Base-by-base conservation (phyloP, 2,888 invertebrate genomes). In the Podabrus alpinus region DNA sequence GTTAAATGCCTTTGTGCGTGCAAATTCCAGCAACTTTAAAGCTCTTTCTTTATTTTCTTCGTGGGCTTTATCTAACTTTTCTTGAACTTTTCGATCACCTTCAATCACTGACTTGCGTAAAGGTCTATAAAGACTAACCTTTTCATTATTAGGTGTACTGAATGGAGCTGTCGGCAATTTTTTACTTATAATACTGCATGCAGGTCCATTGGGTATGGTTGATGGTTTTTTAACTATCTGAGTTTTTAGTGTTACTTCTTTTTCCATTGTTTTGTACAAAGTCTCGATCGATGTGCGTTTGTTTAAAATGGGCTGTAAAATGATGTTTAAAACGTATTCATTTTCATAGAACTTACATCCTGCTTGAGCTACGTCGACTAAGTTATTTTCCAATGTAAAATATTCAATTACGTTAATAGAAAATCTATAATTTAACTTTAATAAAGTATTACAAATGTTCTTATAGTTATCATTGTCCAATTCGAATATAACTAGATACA, bases 321-420 rank as follows among this genome's bases (percentile, higher is more conserved):
- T 88, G 77, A 88, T 88, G 59, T 89, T 86, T 3, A 90, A 85
- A 17, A 90, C 87, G 79, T 88, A 91, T 25, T 84, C 86, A 61
- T 88, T 88, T 74, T 90, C 91, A 79, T 90, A 91, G 79, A 86
- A 82, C 61, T 82, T 79, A 79, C 89, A 88, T 25, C 89, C 90
- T 74, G 88, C 84, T 84, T 89, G 87, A 13, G 89, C 87, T 76
- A 90, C 86, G 59, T 84, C 86, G 59, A 87, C 83, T 66, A 90
- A 83, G 69, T 88, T 86, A 81, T 89, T 88, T 79, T 89, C 88
- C 71, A 87, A 87, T 29, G 86, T 85, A 67, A 91, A 85, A 81
- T 88, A 89, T 66, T 85, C 85, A 15, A 89, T 85, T 59, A 90
- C 75, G 17, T 82, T 80, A 64, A 73, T 80, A 79, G 68, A 74